These are phyloP conservation scores for Erannis defoliaria DNA, from an alignment of 2,888 invertebrate species.

Conservation along the genomic window DNA sequence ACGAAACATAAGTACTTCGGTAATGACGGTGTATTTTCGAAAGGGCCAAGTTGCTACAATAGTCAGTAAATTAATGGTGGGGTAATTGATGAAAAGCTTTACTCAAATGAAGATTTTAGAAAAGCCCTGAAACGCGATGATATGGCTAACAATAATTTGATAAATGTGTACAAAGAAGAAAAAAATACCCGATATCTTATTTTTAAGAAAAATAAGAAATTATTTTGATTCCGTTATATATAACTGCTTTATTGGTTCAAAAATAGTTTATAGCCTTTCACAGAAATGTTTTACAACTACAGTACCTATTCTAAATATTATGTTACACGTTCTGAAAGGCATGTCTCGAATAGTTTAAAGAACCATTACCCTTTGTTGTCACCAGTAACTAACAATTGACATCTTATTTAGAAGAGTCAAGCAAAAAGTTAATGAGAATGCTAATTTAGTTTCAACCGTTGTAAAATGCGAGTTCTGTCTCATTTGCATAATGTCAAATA, in stretches of 20 bases:
- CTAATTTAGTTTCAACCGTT: conserved; percentile 70
- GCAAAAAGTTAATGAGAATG: conserved; percentile 76
- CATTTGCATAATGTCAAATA: conserved; percentile 81
- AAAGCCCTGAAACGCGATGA: conserved; percentile 18
- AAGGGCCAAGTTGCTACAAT: conserved; percentile 32
- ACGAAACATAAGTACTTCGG: conserved; percentile 49
- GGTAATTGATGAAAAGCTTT: conserved; percentile 30
- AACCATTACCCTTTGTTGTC: conserved; percentile 34
- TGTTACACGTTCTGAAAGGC: neutral
- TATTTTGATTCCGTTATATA: neutral
- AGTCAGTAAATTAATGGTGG: conserved; percentile 28
- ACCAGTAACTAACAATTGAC: conserved; percentile 58
- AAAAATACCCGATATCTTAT: neutral
- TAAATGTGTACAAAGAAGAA: conserved; percentile 11
- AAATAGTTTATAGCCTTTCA: no score
- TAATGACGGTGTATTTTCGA: conserved; percentile 49
- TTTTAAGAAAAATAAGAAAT: neutral
- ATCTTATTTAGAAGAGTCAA: conserved; percentile 64
- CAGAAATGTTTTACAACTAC: neutral
- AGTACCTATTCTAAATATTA: neutral
- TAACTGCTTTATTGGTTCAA: neutral
- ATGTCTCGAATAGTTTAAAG: neutral
- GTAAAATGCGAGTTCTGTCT: conserved; percentile 68
- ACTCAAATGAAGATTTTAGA: conserved; percentile 21
- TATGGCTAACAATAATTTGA: conserved; percentile 21